Percentiles rank a stretch among this genome's conserved stretches.
Conservation (phyloP, 2,113 vertebrate species). For the Chionomys nivalis region DNA sequence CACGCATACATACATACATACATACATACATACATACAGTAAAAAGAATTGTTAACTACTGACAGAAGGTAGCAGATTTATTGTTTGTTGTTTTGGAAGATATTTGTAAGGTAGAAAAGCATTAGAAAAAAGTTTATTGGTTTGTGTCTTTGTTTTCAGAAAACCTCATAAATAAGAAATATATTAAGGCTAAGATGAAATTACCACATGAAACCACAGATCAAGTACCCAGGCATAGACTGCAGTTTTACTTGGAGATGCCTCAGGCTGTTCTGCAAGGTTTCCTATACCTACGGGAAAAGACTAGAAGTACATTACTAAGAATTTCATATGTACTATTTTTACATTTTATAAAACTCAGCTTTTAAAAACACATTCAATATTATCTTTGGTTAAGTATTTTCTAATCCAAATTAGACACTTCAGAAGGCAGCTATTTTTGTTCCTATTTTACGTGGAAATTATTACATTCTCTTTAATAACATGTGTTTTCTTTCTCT, state of each 20-base stretch:
- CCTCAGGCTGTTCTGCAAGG: not conserved
- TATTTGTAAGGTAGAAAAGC: not conserved
- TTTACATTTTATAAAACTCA: constrained; percentile 8
- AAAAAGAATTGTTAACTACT: not conserved
- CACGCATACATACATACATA: not conserved
- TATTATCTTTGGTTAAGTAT: not conserved
- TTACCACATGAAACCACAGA: not conserved
- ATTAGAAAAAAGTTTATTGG: not conserved
- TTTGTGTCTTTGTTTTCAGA: constrained; percentile 15
- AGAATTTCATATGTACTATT: not conserved
- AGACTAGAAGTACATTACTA: not conserved
- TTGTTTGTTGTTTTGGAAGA: not conserved
- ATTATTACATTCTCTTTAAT: not conserved
- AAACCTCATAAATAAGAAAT: not conserved
- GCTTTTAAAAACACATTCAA: not conserved
- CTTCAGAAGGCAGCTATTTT: not conserved
- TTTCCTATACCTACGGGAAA: not conserved
- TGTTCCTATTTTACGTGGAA: not conserved
- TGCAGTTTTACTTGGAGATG: not conserved
- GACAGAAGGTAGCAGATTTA: not conserved
- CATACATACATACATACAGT: not conserved
- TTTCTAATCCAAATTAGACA: not conserved
- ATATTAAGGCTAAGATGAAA: not conserved
- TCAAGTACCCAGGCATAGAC: not conserved
- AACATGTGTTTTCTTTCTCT: not conserved